A percentile compares a stretch with the other conserved stretches of the same genome.
Evolutionary conservation across 2,113 vertebrate species (phyloP).

Genomic region (Elaphurus davidianus): DNA sequence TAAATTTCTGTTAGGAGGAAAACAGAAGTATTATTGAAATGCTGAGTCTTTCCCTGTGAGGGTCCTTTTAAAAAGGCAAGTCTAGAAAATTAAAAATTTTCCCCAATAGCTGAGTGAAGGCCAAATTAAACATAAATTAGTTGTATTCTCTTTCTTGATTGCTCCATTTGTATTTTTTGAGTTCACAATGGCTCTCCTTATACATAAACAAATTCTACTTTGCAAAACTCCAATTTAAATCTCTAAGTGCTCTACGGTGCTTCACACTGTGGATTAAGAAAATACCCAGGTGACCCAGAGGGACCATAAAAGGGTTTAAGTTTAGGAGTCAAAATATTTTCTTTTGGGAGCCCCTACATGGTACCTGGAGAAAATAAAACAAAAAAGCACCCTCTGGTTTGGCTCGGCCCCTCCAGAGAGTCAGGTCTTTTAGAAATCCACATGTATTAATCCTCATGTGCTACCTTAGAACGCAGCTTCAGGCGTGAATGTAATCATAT

Average conservation of each 20-base stretch:
- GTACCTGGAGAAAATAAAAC: not conserved
- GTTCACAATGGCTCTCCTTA: not conserved
- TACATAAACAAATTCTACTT: not conserved
- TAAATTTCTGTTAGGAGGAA: not conserved
- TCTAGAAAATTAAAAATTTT: not conserved
- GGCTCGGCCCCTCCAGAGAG: not conserved
- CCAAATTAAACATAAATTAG: constrained; percentile 16
- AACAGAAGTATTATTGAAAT: not conserved
- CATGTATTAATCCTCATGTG: not conserved
- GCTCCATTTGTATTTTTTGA: not conserved
- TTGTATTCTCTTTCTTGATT: not conserved
- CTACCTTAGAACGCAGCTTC: not conserved
- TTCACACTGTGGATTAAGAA: not conserved
- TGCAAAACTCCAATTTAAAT: not conserved
- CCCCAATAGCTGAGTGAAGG: not conserved
- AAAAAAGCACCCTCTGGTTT: not conserved
- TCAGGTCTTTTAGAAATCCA: not conserved
- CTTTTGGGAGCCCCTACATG: not conserved
- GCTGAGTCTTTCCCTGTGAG: not conserved
- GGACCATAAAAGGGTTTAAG: not conserved
- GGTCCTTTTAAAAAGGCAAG: not conserved
- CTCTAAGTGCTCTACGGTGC: not conserved
- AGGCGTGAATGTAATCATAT: not conserved
- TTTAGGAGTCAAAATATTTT: not conserved
- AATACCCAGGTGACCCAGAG: not conserved